Percentiles rank a stretch among this genome's conserved stretches.
Evolutionary conservation across 1,140 invertebrate genomes (phyloP).

Genomic region (Hormaphis cornu): DNA sequence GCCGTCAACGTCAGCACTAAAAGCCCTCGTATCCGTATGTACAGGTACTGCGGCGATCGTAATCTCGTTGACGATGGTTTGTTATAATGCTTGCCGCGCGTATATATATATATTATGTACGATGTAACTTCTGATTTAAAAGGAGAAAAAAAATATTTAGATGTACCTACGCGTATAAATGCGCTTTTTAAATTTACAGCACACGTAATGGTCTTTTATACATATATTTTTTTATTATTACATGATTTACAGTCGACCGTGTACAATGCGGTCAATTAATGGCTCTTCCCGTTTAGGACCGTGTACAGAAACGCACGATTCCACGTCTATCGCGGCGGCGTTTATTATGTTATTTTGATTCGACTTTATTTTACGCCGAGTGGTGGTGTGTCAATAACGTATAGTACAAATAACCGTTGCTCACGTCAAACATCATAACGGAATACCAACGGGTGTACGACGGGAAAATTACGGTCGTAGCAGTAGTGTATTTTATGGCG

Average conservation of each 20-base stretch:
- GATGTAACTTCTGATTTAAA: neutral
- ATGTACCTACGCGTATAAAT: neutral
- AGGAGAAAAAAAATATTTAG: neutral
- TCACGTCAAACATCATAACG: neutral
- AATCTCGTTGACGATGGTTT: neutral
- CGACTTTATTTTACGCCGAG: neutral
- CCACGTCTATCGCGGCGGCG: neutral
- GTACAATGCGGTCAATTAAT: slow-evolving; percentile 32
- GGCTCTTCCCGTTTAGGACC: slow-evolving; percentile 27
- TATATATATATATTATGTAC: neutral
- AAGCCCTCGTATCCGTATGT: neutral
- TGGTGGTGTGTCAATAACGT: slow-evolving; percentile 11
- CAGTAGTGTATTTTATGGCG: too few species aligned
- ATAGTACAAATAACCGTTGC: neutral
- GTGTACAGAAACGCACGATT: slow-evolving; percentile 20
- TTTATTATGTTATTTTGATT: slow-evolving; percentile 29
- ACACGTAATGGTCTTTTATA: neutral
- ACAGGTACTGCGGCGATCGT: neutral
- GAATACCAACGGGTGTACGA: neutral
- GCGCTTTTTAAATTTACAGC: too few species aligned
- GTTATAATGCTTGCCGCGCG: too few species aligned
- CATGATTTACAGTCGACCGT: slow-evolving; percentile 8
- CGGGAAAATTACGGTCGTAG: too few species aligned
- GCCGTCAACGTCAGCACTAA: neutral
- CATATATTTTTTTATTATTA: neutral